Conservation (phyloP, 1,140 invertebrate species). For the Dreissena rostriformis region DNA sequence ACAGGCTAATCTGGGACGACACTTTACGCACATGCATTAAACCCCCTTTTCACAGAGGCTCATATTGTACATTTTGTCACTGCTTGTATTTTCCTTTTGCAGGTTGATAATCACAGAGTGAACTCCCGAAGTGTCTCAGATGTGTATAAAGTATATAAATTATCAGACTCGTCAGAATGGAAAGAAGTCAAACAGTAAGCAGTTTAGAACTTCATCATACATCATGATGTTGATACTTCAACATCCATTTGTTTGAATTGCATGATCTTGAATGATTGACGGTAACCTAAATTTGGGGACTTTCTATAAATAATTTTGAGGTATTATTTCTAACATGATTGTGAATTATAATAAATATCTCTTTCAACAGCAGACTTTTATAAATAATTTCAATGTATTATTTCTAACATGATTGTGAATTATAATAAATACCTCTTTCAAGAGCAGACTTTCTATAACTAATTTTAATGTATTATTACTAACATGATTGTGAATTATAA, state of each 20-base stretch:
- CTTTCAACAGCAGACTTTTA: too few species aligned
- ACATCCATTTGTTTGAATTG: slow-evolving; percentile 4
- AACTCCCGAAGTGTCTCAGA: slow-evolving; percentile 68
- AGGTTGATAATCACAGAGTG: slow-evolving; percentile 75
- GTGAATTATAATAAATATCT: neutral
- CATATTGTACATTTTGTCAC: neutral
- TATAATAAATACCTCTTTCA: too few species aligned
- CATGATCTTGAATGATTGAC: neutral
- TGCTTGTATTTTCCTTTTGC: slow-evolving; percentile 17
- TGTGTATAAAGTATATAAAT: slow-evolving; percentile 70
- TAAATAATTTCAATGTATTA: neutral
- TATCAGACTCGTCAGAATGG: slow-evolving; percentile 69
- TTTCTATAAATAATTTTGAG: neutral
- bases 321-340: neutral
- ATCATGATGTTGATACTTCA: too few species aligned
- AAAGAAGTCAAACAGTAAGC: slow-evolving; percentile 53
- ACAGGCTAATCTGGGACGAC: too few species aligned
- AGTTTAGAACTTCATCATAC: neutral
- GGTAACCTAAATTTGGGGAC: neutral
- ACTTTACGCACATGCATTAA: too few species aligned
- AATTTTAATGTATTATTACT: neutral
- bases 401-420: neutral
- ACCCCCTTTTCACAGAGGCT: too few species aligned
- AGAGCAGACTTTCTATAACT: neutral
- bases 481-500: neutral